Evolutionary conservation across 2,113 vertebrate species (phyloP).

Genomic region (Crocuta crocuta): DNA sequence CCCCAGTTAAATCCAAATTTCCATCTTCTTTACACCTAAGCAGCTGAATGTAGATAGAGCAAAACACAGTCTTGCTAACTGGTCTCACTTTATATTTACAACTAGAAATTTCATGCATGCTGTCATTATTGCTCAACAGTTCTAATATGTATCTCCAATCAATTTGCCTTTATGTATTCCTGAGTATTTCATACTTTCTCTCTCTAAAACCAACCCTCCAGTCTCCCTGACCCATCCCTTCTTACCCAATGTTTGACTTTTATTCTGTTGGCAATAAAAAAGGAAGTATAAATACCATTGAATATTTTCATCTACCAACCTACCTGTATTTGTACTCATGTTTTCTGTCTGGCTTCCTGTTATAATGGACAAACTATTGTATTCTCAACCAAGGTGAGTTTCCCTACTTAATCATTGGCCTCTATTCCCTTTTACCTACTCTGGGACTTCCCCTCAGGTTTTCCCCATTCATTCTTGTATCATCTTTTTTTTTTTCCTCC

Average conservation of each 20-base stretch:
- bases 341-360: not conserved
- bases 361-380: not conserved
- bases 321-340: not conserved
- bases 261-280: not conserved
- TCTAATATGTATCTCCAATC: not conserved
- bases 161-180: not conserved
- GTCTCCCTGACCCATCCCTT: not conserved
- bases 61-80: not conserved
- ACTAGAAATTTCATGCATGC: not conserved
- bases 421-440: not conserved
- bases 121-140: not conserved
- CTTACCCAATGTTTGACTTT: not conserved
- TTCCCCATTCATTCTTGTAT: not conserved
- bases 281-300: not conserved
- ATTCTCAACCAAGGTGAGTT: not conserved
- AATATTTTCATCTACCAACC: not conserved
- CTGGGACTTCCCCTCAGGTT: not conserved
- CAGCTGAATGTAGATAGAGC: not conserved
- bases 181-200: not conserved
- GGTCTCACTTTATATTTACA: not conserved
- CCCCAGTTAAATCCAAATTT: not conserved
- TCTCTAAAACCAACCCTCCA: not conserved
- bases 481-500: not conserved
- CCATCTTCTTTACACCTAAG: not conserved
- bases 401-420: not conserved